Percentiles rank a stretch among this genome's conserved stretches.
Conservation (phyloP, 2,888 invertebrate genomes). For the Microplitis deprimator region DNA sequence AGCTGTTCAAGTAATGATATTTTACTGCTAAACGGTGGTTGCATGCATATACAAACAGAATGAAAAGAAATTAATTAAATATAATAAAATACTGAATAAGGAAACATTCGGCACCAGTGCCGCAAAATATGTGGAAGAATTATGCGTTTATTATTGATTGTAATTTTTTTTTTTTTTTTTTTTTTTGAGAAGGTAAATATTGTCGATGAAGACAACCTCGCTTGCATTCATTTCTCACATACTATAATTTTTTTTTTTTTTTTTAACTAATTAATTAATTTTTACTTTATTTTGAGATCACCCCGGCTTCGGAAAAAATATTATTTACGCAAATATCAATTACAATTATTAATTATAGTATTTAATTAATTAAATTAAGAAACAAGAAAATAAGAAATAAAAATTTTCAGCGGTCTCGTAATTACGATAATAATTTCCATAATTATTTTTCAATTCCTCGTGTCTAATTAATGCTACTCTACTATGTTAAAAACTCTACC, state of each 20-base stretch:
- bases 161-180: conserved; percentile 53
- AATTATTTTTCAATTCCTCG: conserved; percentile 60
- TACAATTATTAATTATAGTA: conserved; percentile 16
- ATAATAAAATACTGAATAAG: conserved; percentile 48
- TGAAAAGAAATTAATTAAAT: conserved; percentile 43
- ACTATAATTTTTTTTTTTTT: conserved; percentile 58
- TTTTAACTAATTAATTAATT: conserved; percentile 45
- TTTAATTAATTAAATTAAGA: conserved; percentile 19
- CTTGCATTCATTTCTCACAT: conserved; percentile 63
- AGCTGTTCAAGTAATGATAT: conserved; percentile 47
- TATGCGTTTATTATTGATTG: conserved; percentile 56
- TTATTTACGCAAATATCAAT: conserved; percentile 37
- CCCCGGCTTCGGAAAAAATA: conserved; percentile 41
- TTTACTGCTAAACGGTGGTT: conserved; percentile 58
- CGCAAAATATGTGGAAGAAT: conserved; percentile 57
- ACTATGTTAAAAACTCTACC: conserved; percentile 55
- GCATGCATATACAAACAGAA: conserved; percentile 60
- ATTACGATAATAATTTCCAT: conserved; percentile 60
- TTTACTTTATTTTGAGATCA: conserved; percentile 52
- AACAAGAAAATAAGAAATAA: conserved; percentile 13
- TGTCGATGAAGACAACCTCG: conserved; percentile 64
- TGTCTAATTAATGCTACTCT: conserved; percentile 64
- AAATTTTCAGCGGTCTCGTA: conserved; percentile 50
- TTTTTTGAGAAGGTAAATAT: conserved; percentile 60
- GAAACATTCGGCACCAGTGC: conserved; percentile 51